A percentile compares a stretch with the other conserved stretches of the same genome.
phyloP scores from a whole-genome alignment of 2,797 vertebrate genomes.

The Ctenopoma multispine region DNA sequence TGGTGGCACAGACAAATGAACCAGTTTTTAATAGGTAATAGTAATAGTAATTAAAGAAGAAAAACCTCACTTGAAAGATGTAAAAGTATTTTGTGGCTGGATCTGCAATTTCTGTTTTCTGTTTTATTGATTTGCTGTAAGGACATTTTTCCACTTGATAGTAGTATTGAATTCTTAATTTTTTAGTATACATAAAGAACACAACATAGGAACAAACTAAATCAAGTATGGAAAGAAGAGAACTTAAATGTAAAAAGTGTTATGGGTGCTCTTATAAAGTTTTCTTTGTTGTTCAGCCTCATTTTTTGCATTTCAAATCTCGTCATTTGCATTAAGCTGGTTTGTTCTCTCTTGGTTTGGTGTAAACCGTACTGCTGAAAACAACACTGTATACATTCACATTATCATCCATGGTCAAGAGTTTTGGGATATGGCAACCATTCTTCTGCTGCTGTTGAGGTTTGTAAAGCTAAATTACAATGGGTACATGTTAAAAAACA shows the following conservation, averaged over 20 bases:
- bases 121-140: background rate
- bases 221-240: background rate
- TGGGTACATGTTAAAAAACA: background rate
- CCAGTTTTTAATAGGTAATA: background rate
- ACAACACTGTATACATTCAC: background rate
- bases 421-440: background rate
- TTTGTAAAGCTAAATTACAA: background rate
- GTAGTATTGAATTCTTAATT: too few relatives aligned
- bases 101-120: conserved; percentile 1
- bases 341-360: conserved; percentile 3
- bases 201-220: background rate
- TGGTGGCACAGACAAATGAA: background rate
- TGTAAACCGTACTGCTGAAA: background rate
- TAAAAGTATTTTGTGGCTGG: background rate
- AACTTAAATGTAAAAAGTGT: background rate
- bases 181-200: background rate
- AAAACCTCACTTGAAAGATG: background rate
- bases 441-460: background rate
- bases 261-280: background rate
- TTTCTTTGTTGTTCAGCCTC: too few relatives aligned
- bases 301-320: too few relatives aligned
- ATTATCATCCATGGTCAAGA: background rate
- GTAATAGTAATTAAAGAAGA: background rate
- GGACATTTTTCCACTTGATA: too few relatives aligned
- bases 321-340: background rate